phyloP scores from a whole-genome alignment of 2,888 invertebrate species.

The Scelioninae gen. 1 region DNA sequence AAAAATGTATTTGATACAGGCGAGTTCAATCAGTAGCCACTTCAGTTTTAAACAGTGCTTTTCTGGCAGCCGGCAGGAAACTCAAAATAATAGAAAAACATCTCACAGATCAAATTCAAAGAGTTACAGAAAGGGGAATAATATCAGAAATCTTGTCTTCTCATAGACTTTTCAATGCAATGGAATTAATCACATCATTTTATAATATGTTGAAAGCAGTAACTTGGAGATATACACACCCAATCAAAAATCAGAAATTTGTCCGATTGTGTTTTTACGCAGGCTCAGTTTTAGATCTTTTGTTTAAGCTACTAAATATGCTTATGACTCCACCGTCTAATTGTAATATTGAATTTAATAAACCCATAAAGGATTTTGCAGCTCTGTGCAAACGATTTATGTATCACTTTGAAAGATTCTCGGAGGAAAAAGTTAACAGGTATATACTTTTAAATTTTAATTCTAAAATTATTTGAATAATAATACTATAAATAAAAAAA shows the following conservation, averaged over 20 bases:
- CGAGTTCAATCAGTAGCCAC: slow-evolving; percentile 77
- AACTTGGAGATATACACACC: slow-evolving; percentile 82
- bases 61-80: slow-evolving; percentile 75
- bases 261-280: slow-evolving; percentile 80
- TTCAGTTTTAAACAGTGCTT: slow-evolving; percentile 79
- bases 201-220: slow-evolving; percentile 81
- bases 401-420: slow-evolving; percentile 82
- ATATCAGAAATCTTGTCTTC: slow-evolving; percentile 69
- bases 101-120: slow-evolving; percentile 65
- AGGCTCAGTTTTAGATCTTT: slow-evolving; percentile 79
- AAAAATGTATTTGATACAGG: slow-evolving; percentile 53
- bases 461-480: background rate
- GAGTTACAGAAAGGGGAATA: slow-evolving; percentile 44
- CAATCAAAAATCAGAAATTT: slow-evolving; percentile 74
- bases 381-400: slow-evolving; percentile 80
- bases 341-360: background rate
- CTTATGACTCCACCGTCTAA: background rate
- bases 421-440: slow-evolving; percentile 81
- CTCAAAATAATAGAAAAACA: slow-evolving; percentile 73
- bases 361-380: slow-evolving; percentile 66
- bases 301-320: slow-evolving; percentile 51
- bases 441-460: slow-evolving; percentile 57
- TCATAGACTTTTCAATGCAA: slow-evolving; percentile 73
- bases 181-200: slow-evolving; percentile 78
- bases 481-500: too few species aligned